A percentile compares a stretch with the other conserved stretches of the same genome.
Conservation (phyloP, 2,888 invertebrate genomes). For the Plebejus argus region DNA sequence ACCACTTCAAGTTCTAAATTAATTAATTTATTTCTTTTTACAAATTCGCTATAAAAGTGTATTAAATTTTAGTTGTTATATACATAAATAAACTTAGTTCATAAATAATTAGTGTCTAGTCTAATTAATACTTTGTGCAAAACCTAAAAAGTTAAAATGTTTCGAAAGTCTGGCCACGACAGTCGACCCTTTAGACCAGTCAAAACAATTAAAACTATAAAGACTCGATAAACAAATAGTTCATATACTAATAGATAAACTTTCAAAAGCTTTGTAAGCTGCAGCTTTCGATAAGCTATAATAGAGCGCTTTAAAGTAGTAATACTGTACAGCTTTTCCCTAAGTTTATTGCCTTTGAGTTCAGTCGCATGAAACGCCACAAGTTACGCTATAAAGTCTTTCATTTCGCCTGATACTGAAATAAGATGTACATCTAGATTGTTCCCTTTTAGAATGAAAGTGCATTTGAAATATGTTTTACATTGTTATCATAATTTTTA, state of each 20-base stretch:
- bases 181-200: neutral
- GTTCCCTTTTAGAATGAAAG: neutral
- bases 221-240: conserved; percentile 1
- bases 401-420: conserved; percentile 40
- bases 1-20: no score
- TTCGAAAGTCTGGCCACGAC: neutral
- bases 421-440: conserved; percentile 34
- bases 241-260: conserved; percentile 25
- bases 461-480: no score
- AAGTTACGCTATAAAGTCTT: conserved; percentile 53
- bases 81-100: no score
- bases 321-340: conserved; percentile 26
- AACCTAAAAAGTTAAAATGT: conserved; percentile 12
- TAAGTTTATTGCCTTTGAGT: conserved; percentile 43
- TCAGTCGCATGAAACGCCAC: conserved; percentile 41
- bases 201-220: conserved; percentile 19
- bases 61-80: no score
- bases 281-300: conserved; percentile 26
- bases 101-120: neutral
- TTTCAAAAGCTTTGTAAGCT: conserved; percentile 31
- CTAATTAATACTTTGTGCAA: neutral
- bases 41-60: no score
- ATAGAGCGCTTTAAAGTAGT: conserved; percentile 24
- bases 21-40: no score
- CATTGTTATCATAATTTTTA: no score